Evolutionary conservation across 2,888 invertebrate genomes (phyloP).

Genomic region (Cepaea hortensis): DNA sequence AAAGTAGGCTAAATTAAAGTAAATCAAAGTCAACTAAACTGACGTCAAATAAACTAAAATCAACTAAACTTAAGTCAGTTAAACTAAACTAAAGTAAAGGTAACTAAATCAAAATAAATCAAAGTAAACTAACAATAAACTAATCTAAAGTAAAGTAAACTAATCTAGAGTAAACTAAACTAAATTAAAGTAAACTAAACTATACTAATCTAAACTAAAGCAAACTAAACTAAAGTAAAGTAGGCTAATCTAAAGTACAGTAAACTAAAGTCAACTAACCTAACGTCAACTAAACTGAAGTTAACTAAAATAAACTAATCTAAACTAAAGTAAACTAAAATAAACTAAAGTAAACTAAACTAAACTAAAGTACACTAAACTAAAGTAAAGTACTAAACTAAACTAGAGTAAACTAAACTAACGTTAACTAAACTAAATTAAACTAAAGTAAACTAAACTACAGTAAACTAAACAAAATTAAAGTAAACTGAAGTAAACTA

Average conservation of each 20-base stretch:
- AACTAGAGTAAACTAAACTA: too few relatives aligned
- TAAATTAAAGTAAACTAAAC: neutral
- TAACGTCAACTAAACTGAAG: slow-evolving; percentile 12
- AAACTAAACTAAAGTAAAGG: slow-evolving; percentile 4
- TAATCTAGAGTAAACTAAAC: neutral
- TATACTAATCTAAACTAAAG: too few relatives aligned
- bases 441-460: neutral
- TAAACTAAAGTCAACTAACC: slow-evolving; percentile 24
- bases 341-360: neutral
- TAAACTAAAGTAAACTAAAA: slow-evolving; percentile 24
- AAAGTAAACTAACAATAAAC: too few relatives aligned
- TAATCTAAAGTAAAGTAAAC: too few relatives aligned
- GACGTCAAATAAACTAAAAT: neutral
- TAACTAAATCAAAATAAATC: too few relatives aligned
- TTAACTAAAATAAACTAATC: slow-evolving; percentile 8
- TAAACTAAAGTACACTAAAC: too few relatives aligned
- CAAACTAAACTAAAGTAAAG: neutral
- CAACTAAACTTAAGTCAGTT: slow-evolving; percentile 12
- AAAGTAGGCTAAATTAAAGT: slow-evolving; percentile 17
- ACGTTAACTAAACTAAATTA: neutral
- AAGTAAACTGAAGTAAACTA: too few relatives aligned
- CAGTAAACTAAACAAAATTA: too few relatives aligned
- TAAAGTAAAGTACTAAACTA: too few relatives aligned
- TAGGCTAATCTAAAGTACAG: neutral
- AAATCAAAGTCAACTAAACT: slow-evolving; percentile 14